Evolutionary conservation across 2,797 vertebrate species (phyloP).

Genomic region (Melanotaenia parkinsoni): DNA sequence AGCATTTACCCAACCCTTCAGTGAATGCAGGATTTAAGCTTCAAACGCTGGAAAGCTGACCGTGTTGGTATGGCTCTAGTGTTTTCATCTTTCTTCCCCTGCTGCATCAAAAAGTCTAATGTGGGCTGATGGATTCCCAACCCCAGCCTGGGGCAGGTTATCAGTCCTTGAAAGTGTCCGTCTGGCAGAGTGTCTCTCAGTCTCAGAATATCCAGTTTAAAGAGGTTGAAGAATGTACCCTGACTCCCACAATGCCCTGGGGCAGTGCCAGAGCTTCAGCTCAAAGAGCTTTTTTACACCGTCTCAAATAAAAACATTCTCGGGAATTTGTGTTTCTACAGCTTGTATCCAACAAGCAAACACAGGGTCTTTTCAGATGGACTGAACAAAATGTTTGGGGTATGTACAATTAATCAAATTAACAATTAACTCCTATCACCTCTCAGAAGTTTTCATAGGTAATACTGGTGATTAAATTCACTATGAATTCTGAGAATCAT

Average conservation of each 20-base stretch:
- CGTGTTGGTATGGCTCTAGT: neutral
- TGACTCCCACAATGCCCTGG: conserved; percentile 56
- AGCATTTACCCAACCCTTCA: neutral
- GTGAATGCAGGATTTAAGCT: neutral
- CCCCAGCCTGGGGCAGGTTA: conserved; percentile 55
- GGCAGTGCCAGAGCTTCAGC: conserved; percentile 47
- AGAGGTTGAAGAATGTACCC: conserved; percentile 67
- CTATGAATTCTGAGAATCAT: too few relatives aligned
- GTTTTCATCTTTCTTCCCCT: neutral
- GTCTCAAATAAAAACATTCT: conserved; percentile 70
- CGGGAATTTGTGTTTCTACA: conserved; percentile 39
- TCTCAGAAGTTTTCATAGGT: too few relatives aligned
- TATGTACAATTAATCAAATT: neutral
- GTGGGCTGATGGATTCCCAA: conserved; percentile 58
- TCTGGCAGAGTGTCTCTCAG: conserved; percentile 63
- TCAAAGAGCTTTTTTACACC: conserved; percentile 54
- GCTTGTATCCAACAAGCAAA: conserved; percentile 26
- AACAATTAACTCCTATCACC: too few relatives aligned
- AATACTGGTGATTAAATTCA: too few relatives aligned
- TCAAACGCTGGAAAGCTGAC: neutral
- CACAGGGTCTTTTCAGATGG: conserved; percentile 2
- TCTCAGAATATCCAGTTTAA: conserved; percentile 68
- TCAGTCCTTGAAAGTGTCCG: conserved; percentile 59
- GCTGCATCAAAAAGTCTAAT: conserved; percentile 46
- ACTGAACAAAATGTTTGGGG: neutral